Base-by-base conservation (phyloP, 2,888 invertebrate species). In the Schizotus pectinicornis region DNA sequence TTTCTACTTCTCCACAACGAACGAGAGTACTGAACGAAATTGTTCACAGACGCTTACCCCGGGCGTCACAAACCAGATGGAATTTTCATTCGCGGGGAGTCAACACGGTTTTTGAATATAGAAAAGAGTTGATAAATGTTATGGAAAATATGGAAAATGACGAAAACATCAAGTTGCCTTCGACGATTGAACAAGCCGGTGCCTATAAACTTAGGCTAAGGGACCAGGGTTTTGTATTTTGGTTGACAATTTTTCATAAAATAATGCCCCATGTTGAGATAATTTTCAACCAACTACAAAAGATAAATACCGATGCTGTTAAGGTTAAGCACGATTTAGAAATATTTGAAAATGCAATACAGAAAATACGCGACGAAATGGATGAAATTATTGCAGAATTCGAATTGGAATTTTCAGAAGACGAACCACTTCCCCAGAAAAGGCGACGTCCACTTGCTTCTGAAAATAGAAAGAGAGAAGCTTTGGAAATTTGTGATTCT, bases 401-500 rank as follows among this genome's bases (percentile, higher is more conserved):
- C 7, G 43, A 8, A 12, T n/a, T 3, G 12, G 13, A 41, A 7
- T 11, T 7, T 41, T 12, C 12, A 11, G 13, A 6, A n/a, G 11
- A 37, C 6, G 13, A 11, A 5, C 11, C 7, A n/a, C 41, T n/a
- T n/a, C n/a, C n/a, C n/a, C n/a, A n/a, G 30, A 30, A 22, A 5
- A 30, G 14, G 31, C n/a, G 43, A 43, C 6, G 22, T 9, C 14
- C 31, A 22, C 2, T n/a, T 7, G 12, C 7, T 30, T 22, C 32
- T 43, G 11, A 56, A 22, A 35, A 49, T 22, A 8, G 59, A 37
- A 22, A 63, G 46, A 43, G 62, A 67, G 6, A 68, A 68, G 46
- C n/a, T n/a, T n/a, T n/a, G n/a, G 67, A 69, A 61, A 63, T 69
- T 8, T 72, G 70, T 59, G 68, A 71, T 61, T 43, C 59, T 32